Evolutionary conservation across 2,113 vertebrate genomes (phyloP).

Genomic region (Anhinga anhinga): DNA sequence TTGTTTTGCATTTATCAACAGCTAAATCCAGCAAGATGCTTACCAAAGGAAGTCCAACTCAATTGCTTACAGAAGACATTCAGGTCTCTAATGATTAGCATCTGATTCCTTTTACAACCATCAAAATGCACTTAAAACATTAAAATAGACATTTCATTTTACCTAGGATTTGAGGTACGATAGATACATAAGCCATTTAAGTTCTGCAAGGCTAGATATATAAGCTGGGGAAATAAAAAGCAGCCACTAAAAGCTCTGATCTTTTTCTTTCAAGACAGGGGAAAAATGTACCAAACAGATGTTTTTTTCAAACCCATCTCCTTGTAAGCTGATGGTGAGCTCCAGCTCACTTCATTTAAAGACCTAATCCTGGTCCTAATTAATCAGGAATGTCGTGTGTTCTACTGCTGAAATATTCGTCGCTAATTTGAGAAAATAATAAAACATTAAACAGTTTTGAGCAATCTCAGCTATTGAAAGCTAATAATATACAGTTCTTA

Average conservation of each 20-base stretch:
- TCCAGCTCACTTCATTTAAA: background rate
- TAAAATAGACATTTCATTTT: background rate
- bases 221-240: background rate
- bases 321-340: background rate
- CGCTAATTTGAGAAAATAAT: background rate
- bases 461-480: background rate
- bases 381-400: background rate
- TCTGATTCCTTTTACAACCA: background rate
- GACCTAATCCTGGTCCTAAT: background rate
- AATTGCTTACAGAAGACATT: background rate
- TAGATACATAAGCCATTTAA: background rate
- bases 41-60: background rate
- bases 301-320: background rate
- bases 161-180: background rate
- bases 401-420: background rate
- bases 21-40: background rate
- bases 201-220: background rate
- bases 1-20: background rate
- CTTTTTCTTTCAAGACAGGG: background rate
- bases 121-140: constrained; percentile 4
- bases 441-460: background rate
- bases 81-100: background rate
- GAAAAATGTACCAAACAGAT: background rate
- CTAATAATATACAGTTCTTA: background rate
- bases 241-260: background rate